Conservation (phyloP, 1,140 invertebrate species). For the Maconellicoccus hirsutus region DNA sequence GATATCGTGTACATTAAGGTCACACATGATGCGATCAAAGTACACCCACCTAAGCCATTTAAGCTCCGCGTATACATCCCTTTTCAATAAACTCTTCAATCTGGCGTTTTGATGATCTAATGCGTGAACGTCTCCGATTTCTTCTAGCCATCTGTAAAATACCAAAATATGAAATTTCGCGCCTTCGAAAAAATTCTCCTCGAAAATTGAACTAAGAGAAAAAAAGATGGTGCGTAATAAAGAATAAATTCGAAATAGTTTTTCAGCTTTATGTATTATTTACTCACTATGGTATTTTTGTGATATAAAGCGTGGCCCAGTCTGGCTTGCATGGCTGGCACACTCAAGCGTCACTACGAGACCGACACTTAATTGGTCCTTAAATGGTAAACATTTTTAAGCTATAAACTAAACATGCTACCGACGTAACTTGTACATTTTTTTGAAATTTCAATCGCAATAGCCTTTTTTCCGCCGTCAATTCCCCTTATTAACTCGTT, state of each 20-base stretch:
- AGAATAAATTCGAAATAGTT: not conserved
- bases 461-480: too few relatives aligned
- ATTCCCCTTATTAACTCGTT: too few relatives aligned
- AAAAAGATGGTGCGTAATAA: too few relatives aligned
- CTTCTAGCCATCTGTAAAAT: not conserved
- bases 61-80: constrained; percentile 29
- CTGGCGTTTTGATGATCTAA: not conserved
- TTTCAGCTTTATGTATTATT: not conserved
- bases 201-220: too few relatives aligned
- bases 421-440: too few relatives aligned
- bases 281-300: not conserved
- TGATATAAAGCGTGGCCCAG: not conserved
- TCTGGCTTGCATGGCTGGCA: not conserved
- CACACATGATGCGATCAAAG: too few relatives aligned
- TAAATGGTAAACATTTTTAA: not conserved
- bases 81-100: constrained; percentile 23
- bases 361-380: not conserved
- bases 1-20: too few relatives aligned
- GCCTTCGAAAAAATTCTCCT: not conserved
- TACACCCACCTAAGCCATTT: constrained; percentile 36
- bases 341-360: not conserved
- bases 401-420: too few relatives aligned
- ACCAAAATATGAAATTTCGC: too few relatives aligned
- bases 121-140: not conserved
- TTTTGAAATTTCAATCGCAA: too few relatives aligned